These are phyloP conservation scores for Drosophila auraria DNA, from an alignment of 1,140 invertebrate species.

Conservation along the genomic window DNA sequence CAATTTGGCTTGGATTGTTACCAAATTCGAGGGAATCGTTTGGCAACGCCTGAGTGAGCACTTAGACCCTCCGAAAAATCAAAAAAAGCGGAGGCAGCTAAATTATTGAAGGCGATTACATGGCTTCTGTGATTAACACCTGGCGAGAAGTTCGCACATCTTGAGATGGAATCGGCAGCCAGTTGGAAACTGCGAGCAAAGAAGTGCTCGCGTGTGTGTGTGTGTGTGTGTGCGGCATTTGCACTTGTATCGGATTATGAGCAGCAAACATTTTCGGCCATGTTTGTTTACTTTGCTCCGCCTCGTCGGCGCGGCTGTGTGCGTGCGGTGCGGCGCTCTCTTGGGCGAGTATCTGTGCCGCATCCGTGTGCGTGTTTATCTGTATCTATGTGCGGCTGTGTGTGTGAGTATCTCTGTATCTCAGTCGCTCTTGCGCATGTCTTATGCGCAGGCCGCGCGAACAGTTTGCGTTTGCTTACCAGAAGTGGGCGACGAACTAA, in stretches of 20 bases:
- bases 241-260: slow-evolving; percentile 84
- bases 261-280: slow-evolving; percentile 85
- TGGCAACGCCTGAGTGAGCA: slow-evolving; percentile 34
- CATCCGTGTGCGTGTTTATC: slow-evolving; percentile 30
- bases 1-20: slow-evolving; percentile 14
- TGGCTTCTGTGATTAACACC: slow-evolving; percentile 71
- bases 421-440: slow-evolving; percentile 80
- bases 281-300: slow-evolving; percentile 85
- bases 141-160: slow-evolving; percentile 48
- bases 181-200: slow-evolving; percentile 55
- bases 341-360: slow-evolving; percentile 39
- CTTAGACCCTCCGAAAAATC: slow-evolving; percentile 41
- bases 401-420: slow-evolving; percentile 59
- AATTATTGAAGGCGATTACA: slow-evolving; percentile 61
- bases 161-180: slow-evolving; percentile 41
- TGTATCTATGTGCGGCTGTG: slow-evolving; percentile 30
- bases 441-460: slow-evolving; percentile 63
- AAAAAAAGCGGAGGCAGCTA: slow-evolving; percentile 25
- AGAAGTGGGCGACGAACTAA: neutral
- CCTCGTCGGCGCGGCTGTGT: slow-evolving; percentile 69
- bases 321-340: slow-evolving; percentile 23
- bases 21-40: slow-evolving; percentile 30
- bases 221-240: slow-evolving; percentile 55
- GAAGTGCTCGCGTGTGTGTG: neutral
- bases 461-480: slow-evolving; percentile 18